Evolutionary conservation across 2,113 vertebrate genomes (phyloP), one percentile per base, ranked within the genome.

Genomic region (Rhombomys opimus): DNA sequence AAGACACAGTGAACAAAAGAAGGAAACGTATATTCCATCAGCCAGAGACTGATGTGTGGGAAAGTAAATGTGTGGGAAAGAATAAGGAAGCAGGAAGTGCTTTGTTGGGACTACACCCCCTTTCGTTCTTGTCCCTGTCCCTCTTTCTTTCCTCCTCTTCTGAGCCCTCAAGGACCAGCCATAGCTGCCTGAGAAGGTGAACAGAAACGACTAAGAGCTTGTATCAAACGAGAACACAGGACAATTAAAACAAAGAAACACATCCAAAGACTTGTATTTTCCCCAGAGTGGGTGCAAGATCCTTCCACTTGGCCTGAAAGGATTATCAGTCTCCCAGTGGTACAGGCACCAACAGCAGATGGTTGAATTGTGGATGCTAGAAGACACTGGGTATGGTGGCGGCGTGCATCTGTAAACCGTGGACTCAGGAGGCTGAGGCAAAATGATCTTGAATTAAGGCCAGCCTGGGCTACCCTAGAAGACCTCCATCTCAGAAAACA

Each of bases 1-100:
- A 89, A 57, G n/a, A 72, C 18, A 72, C 70, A 95, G 95, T 4
- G 86, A 95, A 96, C 91, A 92, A 14, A 82, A 89, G 70, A 80
- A 67, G 30, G 90, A 23, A 18, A 50, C 80, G 30, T 52, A 57
- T 2, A 61, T 73, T 94, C 87, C 84, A 90, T 80, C 6, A 52
- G 70, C 46, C 84, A 2, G 5, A 96, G 72, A 46, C 27, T 75
- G 89, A 80, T 90, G 23, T 65, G 46, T 46, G 41, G 41, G 41
- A 46, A 46, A 46, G 72, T 35, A 22, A 59, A 84, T 72, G 12
- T 30, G 9, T 27, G 72, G 59, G 41, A 86, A 91, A 75, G 80
- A 90, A 95, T 25, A 73, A 5, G 78, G 72, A 95, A 75, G 73
- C 30, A 67, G 87, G 90, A 82, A 38, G 15, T 57, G 68, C 7